phyloP scores from a whole-genome alignment of 1,140 invertebrate species.

The Dryas iulia region DNA sequence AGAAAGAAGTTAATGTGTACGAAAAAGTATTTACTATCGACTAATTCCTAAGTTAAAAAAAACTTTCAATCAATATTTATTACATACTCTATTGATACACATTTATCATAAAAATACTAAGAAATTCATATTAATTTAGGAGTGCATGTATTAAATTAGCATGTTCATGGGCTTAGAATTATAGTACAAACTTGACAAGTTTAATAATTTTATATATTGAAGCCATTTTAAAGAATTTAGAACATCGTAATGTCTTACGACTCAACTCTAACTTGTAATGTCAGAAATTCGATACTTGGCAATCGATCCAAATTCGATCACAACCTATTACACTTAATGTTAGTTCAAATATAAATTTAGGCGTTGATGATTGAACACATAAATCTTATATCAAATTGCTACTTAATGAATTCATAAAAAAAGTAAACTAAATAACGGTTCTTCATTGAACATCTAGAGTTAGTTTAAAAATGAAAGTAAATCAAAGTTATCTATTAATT shows the following conservation, averaged over 20 bases:
- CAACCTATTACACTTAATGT: conserved; percentile 27
- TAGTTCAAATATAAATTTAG: conserved; percentile 27
- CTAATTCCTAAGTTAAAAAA: too few species aligned
- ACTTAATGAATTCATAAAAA: conserved; percentile 18
- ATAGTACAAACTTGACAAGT: too few species aligned
- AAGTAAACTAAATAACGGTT: conserved; percentile 1
- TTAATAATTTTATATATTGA: neutral
- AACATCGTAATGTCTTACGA: conserved; percentile 5
- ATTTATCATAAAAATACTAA: neutral
- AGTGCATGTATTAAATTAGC: too few species aligned
- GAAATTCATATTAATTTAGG: neutral
- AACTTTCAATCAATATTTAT: too few species aligned
- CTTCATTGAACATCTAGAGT: neutral
- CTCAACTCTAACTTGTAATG: neutral
- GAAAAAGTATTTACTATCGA: too few species aligned
- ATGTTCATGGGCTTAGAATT: too few species aligned
- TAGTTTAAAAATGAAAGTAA: neutral
- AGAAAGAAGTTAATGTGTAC: too few species aligned
- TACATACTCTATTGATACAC: too few species aligned
- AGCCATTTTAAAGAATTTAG: neutral
- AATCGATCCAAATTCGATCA: conserved; percentile 40
- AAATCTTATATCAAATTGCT: conserved; percentile 28
- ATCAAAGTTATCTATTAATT: neutral
- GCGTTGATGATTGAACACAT: conserved; percentile 21
- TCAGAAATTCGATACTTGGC: conserved; percentile 38